Conservation (phyloP, 2,113 vertebrate genomes). For the Pavo muticus region DNA sequence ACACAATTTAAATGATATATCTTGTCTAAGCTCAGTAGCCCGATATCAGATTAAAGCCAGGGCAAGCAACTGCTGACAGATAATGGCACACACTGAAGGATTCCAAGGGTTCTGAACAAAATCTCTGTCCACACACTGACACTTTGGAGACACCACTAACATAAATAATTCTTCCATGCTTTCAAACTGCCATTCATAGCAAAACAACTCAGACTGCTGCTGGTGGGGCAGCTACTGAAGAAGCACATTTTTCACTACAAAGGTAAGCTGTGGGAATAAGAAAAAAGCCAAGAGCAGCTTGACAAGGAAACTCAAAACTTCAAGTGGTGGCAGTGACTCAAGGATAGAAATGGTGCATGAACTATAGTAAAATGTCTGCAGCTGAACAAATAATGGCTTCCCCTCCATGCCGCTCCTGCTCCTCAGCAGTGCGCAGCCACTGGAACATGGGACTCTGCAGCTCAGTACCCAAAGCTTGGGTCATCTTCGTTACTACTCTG, state of each 20-base stretch:
- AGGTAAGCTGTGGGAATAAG: not conserved
- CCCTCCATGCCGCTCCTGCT: fast-evolving
- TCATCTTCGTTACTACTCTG: not conserved
- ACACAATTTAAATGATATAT: not conserved
- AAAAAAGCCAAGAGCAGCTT: not conserved
- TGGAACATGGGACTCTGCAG: too few relatives aligned
- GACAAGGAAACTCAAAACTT: not conserved
- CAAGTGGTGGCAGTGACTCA: not conserved
- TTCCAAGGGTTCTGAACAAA: not conserved
- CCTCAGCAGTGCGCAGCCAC: too few relatives aligned
- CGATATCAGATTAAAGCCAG: not conserved
- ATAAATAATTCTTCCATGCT: not conserved
- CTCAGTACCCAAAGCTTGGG: too few relatives aligned
- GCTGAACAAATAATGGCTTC: not conserved
- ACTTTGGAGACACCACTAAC: fast-evolving
- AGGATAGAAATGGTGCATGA: fast-evolving
- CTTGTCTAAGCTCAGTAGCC: fast-evolving
- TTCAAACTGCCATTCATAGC: not conserved
- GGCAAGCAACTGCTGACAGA: not conserved
- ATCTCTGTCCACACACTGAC: not conserved
- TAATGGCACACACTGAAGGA: not conserved
- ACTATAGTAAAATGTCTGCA: not conserved
- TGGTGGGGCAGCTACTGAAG: not conserved
- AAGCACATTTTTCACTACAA: not conserved
- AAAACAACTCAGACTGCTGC: not conserved